Evolutionary conservation across 1,140 invertebrate genomes (phyloP).

Genomic region (Euura saliciscinereae): DNA sequence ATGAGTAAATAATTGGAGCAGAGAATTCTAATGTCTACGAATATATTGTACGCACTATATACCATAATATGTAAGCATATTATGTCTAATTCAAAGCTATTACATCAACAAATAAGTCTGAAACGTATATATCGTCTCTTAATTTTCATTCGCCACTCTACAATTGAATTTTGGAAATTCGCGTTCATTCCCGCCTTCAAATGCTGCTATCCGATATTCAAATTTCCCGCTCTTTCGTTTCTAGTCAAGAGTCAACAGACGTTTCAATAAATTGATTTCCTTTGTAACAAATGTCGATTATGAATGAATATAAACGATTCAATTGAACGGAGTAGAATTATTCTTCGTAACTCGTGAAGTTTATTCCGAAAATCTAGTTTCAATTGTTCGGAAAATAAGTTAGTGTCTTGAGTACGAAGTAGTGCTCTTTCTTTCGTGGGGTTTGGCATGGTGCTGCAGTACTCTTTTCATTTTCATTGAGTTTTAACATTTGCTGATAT

Average conservation of each 20-base stretch:
- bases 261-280: not conserved
- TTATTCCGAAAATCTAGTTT: not conserved
- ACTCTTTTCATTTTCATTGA: constrained; percentile 22
- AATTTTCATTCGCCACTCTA: too few species aligned
- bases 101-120: too few species aligned
- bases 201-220: not conserved
- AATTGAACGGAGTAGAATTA: not conserved
- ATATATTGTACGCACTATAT: too few species aligned
- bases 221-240: not conserved
- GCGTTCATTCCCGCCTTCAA: too few species aligned
- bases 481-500: constrained; percentile 16
- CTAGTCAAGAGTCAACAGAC: not conserved
- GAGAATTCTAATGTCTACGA: too few species aligned
- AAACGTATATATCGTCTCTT: too few species aligned
- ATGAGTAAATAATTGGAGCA: too few species aligned
- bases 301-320: not conserved
- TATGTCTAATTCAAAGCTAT: too few species aligned
- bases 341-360: not conserved
- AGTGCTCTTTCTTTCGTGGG: constrained; percentile 1
- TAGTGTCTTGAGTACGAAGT: not conserved
- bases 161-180: too few species aligned
- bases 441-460: constrained; percentile 21
- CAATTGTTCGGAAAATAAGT: not conserved
- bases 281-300: not conserved
- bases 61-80: too few species aligned